Percentiles rank a stretch among this genome's conserved stretches.
Evolutionary conservation across 2,888 invertebrate species (phyloP).

Genomic region (Deilephila elpenor): DNA sequence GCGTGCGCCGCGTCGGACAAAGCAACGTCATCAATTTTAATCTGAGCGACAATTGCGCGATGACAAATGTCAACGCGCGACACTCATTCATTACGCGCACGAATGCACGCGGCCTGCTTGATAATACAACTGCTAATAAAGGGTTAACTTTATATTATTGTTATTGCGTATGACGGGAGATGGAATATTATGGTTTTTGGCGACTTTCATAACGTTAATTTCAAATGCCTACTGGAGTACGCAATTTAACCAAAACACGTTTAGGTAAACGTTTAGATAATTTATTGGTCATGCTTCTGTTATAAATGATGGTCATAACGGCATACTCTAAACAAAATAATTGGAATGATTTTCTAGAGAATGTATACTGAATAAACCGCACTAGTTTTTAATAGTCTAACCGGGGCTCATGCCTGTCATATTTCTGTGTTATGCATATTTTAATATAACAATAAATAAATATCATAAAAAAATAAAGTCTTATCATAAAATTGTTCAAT

Average conservation of each 20-base stretch:
- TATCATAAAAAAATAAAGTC: constrained; percentile 67
- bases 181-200: constrained; percentile 61
- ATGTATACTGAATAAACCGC: not conserved
- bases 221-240: constrained; percentile 12
- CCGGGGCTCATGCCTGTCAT: not conserved
- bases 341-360: constrained; percentile 25
- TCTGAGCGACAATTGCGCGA: constrained; percentile 83
- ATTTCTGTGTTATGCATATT: too few relatives aligned
- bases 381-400: not conserved
- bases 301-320: constrained; percentile 29
- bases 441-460: too few relatives aligned
- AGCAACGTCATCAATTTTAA: constrained; percentile 84
- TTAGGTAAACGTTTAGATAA: constrained; percentile 23
- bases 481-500: constrained; percentile 63
- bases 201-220: constrained; percentile 31
- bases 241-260: constrained; percentile 24
- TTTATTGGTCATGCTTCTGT: constrained; percentile 26
- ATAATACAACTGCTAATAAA: constrained; percentile 76
- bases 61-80: constrained; percentile 82
- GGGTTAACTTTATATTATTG: constrained; percentile 77
- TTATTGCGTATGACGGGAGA: constrained; percentile 64
- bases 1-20: constrained; percentile 71
- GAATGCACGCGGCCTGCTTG: constrained; percentile 70
- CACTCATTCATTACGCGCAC: constrained; percentile 79
- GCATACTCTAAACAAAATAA: constrained; percentile 29